A percentile compares a stretch with the other conserved stretches of the same genome.
Conservation (phyloP, 2,113 vertebrate species). For the Neodon shergylaensis region DNA sequence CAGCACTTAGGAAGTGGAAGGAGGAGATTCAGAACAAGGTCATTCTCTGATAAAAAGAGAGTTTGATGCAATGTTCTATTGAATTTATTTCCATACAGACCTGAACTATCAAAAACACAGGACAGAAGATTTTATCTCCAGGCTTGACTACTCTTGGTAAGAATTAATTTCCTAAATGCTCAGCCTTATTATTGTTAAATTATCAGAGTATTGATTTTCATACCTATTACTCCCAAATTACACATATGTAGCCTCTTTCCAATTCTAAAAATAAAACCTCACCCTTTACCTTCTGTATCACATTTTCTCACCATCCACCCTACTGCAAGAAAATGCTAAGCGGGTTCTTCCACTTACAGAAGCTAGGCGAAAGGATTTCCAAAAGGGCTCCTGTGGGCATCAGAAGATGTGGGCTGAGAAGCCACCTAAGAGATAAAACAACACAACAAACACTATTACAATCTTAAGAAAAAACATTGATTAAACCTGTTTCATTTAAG, state of each 20-base stretch:
- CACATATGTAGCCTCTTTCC: constrained; percentile 6
- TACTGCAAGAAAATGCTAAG: not conserved
- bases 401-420: constrained; percentile 77
- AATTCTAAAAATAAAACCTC: constrained; percentile 40
- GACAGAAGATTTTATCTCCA: not conserved
- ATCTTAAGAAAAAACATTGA: not conserved
- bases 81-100: not conserved
- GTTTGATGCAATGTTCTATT: not conserved
- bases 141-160: not conserved
- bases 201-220: not conserved
- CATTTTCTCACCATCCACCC: not conserved
- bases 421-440: constrained; percentile 70
- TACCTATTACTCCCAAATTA: not conserved
- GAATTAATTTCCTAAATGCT: not conserved
- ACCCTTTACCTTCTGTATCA: not conserved
- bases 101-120: constrained; percentile 31
- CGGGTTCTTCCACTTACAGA: constrained; percentile 76
- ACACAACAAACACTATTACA: not conserved
- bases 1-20: not conserved
- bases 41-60: not conserved
- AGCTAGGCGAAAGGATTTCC: constrained; percentile 93
- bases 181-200: not conserved
- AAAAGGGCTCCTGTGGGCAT: constrained; percentile 88
- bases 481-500: constrained; percentile 46
- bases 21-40: not conserved